Evolutionary conservation across 64 coral and sea anemone genomes (phyloP), one percentile per base, ranked within the genome.

Genomic region (Acropora tenuis): DNA sequence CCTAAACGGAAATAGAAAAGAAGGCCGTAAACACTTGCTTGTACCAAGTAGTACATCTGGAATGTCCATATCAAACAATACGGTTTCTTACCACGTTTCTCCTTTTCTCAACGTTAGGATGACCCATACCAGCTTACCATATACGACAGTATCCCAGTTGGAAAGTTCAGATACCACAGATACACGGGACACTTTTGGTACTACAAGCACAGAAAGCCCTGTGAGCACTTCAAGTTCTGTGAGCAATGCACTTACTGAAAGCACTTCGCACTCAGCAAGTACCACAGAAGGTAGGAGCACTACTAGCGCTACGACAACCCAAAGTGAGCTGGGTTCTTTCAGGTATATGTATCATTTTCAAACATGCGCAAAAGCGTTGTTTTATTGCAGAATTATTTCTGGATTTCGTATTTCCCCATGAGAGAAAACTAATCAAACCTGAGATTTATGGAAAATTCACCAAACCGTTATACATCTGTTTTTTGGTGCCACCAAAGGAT

Each of bases 71-170:
- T 41, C 40, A 10, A 40, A 73, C 40, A 73, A 73, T 43, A 43
- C 41, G n/a, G 69, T 40, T 41, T 42, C 69, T 73, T 73, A 5
- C 69, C 30, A 73, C n/a, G 69, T 73, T 73, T 20, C 5, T 73
- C 69, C 69, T 41, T 20, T 73, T 73, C 69, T 73, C 69, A 73
- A 20, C 40, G 5, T 73, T 8, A 43, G 69, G 69, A 73, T 73
- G 69, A 40, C 69, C 40, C 69, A 73, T 73, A 73, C 69, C 69
- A 73, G 30, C 69, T 73, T 73, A 73, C 69, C n/a, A 73, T 73
- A 41, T 73, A 73, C 18, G 1, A 73, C 69, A 73, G 69, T 73
- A 73, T 73, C 40, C 41, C n/a, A 73, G 40, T 41, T 73, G 40
- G 69, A 73, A 73, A 73, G 1, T 73, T 73, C 0, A 41, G 40